Percentiles rank a stretch among this genome's conserved stretches.
Evolutionary conservation across 2,888 invertebrate genomes (phyloP).

Genomic region (Aricia artaxerxes): DNA sequence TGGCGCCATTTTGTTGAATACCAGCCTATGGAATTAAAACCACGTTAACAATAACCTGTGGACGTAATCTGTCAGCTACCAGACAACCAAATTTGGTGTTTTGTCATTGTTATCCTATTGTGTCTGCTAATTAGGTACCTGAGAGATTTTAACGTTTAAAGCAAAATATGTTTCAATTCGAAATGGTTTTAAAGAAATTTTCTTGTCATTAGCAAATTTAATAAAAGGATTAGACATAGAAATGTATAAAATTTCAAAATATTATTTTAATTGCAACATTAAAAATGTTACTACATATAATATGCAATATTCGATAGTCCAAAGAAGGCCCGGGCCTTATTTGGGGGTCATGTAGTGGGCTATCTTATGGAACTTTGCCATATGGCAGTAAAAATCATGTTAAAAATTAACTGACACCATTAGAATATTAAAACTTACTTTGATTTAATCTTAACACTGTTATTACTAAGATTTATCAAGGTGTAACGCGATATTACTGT

Average conservation of each 20-base stretch:
- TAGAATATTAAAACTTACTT: conserved; percentile 1
- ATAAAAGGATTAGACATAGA: not conserved
- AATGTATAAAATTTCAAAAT: conserved; percentile 1
- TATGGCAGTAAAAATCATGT: conserved; percentile 1
- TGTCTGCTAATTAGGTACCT: conserved; percentile 1
- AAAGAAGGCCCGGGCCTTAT: conserved; percentile 1
- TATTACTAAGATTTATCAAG: not conserved
- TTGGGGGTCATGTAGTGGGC: not conserved
- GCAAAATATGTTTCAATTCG: conserved; percentile 1
- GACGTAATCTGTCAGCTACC: not conserved
- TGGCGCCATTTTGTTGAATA: conserved; percentile 1
- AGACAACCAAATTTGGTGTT: conserved; percentile 1
- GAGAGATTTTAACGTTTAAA: conserved; percentile 1
- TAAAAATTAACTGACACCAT: conserved; percentile 1
- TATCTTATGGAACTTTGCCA: conserved; percentile 1
- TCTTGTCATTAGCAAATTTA: not conserved
- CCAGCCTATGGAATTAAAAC: conserved; percentile 1
- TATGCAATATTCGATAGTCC: conserved; percentile 1
- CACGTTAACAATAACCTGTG: not conserved
- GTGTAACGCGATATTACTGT: not conserved
- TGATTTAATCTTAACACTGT: conserved; percentile 1
- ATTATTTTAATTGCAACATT: conserved; percentile 1
- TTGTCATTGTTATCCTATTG: conserved; percentile 1
- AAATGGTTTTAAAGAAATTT: conserved; percentile 1
- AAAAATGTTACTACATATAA: not conserved